These are phyloP conservation scores for Alexandromys oeconomus DNA, from an alignment of 2,797 vertebrate genomes.

Conservation along the genomic window DNA sequence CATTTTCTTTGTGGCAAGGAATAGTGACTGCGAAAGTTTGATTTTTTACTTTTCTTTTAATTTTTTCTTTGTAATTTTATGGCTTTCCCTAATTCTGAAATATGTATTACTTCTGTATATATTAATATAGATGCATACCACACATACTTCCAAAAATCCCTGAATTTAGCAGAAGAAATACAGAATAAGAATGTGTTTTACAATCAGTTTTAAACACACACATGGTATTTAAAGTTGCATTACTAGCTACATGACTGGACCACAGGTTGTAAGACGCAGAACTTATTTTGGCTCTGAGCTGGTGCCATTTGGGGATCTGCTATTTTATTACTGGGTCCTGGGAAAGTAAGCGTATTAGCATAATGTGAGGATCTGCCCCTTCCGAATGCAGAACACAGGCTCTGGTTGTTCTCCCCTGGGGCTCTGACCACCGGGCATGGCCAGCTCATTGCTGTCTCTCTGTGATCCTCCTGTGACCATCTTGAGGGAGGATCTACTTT, in stretches of 20 bases:
- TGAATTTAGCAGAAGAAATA: constrained; percentile 6
- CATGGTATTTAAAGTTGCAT: background rate
- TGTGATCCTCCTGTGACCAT: background rate
- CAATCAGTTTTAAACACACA: background rate
- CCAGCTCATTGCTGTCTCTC: background rate
- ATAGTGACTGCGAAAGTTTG: background rate
- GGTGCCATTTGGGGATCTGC: background rate
- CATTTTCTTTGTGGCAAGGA: background rate
- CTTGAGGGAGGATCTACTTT: background rate
- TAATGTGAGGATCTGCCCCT: background rate
- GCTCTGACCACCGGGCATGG: fast-evolving
- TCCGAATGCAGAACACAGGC: background rate
- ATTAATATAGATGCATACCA: background rate
- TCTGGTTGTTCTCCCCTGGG: background rate
- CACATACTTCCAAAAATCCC: background rate
- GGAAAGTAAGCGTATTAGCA: background rate
- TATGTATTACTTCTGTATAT: background rate
- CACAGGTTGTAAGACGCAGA: background rate
- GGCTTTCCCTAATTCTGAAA: constrained; percentile 6
- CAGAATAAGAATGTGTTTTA: background rate
- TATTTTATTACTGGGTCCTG: background rate
- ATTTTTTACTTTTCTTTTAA: background rate
- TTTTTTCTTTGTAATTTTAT: background rate
- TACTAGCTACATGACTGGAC: background rate
- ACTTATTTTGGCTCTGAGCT: background rate